A percentile compares a stretch with the other conserved stretches of the same genome.
Evolutionary conservation across 1,140 invertebrate species (phyloP).

Genomic region (Tetragnatha versicolor): DNA sequence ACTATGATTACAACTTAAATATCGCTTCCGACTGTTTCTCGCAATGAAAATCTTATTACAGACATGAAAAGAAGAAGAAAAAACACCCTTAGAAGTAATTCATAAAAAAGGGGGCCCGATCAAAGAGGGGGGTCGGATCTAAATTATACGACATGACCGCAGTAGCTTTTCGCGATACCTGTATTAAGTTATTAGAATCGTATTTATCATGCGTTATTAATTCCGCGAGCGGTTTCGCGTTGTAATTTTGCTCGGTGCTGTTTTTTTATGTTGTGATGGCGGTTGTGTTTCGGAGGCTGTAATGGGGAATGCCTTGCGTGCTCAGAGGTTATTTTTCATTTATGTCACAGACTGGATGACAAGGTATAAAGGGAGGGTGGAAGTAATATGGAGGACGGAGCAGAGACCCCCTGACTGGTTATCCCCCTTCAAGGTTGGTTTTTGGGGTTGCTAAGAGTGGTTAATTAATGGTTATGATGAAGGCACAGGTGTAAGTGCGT

Average conservation of each 20-base stretch:
- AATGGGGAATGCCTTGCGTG: slow-evolving; percentile 38
- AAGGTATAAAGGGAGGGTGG: background rate
- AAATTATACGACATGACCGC: slow-evolving; percentile 21
- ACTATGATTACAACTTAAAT: slow-evolving; percentile 47
- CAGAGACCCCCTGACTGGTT: background rate
- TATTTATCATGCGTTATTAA: slow-evolving; percentile 54
- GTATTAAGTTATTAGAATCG: slow-evolving; percentile 53
- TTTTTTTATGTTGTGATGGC: slow-evolving; percentile 9
- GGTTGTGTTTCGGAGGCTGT: slow-evolving; percentile 16
- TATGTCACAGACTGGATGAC: slow-evolving; percentile 25
- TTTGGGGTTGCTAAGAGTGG: background rate
- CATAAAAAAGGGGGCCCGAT: background rate
- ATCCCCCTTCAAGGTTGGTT: slow-evolving; percentile 5
- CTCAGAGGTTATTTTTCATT: slow-evolving; percentile 40
- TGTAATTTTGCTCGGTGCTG: too few species aligned
- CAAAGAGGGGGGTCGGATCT: background rate
- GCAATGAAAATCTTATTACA: slow-evolving; percentile 49
- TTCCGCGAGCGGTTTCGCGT: slow-evolving; percentile 7
- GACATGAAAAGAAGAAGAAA: background rate
- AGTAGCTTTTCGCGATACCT: slow-evolving; percentile 15
- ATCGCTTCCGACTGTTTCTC: slow-evolving; percentile 41
- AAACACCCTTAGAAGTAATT: background rate
- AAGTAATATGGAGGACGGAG: too few species aligned
- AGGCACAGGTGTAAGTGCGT: background rate
- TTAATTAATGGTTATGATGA: background rate